These are phyloP conservation scores for Polylopha cassiicola DNA, from an alignment of 2,888 invertebrate species.

Conservation along the genomic window DNA sequence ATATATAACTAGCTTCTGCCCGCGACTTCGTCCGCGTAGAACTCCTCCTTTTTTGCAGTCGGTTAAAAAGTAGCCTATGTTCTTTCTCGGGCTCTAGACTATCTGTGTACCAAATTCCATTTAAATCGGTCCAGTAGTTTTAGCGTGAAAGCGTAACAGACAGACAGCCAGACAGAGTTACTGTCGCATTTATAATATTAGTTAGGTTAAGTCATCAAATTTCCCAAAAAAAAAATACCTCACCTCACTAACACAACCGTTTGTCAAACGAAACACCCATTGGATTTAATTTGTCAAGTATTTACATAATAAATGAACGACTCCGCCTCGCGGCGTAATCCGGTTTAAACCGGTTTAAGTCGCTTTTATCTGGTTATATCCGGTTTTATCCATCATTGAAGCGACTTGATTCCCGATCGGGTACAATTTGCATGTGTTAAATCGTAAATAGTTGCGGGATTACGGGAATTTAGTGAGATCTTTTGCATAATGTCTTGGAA, in stretches of 20 bases:
- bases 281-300: conserved; percentile 76
- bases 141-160: no score
- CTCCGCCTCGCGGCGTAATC: conserved; percentile 65
- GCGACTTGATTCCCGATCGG: conserved; percentile 73
- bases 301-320: conserved; percentile 76
- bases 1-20: no score
- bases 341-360: conserved; percentile 46
- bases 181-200: no score
- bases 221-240: conserved; percentile 43
- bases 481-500: conserved; percentile 14
- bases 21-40: no score
- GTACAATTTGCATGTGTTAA: conserved; percentile 69
- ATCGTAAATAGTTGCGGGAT: conserved; percentile 58
- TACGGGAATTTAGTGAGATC: conserved; percentile 44
- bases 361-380: conserved; percentile 68
- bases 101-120: no score
- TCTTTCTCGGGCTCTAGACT: no score
- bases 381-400: conserved; percentile 73
- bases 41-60: no score
- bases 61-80: no score
- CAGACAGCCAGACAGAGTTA: no score
- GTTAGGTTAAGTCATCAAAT: no score
- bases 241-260: conserved; percentile 54
- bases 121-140: no score
- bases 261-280: conserved; percentile 72